Evolutionary conservation across 2,797 vertebrate species (phyloP).

Genomic region (Leptoclinus maculatus): DNA sequence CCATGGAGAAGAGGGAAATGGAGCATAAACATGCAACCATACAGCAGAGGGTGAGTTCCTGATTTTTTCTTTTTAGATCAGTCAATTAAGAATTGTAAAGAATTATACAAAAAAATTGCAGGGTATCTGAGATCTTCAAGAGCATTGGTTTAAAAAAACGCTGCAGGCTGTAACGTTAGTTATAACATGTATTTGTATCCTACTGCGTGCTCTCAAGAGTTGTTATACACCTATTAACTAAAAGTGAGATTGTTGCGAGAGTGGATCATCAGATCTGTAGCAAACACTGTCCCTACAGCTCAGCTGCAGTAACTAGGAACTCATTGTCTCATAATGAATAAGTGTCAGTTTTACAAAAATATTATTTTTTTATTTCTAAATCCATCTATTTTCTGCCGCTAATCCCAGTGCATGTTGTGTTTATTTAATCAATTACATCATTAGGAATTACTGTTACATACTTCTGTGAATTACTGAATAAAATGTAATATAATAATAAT

Average conservation of each 20-base stretch:
- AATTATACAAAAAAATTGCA: neutral
- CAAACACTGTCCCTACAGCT: neutral
- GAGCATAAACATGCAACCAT: slow-evolving; percentile 96
- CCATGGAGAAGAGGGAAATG: slow-evolving; percentile 98
- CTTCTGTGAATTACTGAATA: neutral
- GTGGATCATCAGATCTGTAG: neutral
- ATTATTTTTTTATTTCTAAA: neutral
- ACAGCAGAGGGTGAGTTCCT: slow-evolving; percentile 92
- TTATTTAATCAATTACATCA: neutral
- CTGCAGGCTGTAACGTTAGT: neutral
- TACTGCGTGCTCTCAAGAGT: too few relatives aligned
- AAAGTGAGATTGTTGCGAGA: neutral
- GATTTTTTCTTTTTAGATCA: neutral
- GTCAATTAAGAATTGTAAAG: neutral
- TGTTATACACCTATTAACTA: neutral
- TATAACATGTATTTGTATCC: neutral
- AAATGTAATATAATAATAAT: neutral
- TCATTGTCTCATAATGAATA: neutral
- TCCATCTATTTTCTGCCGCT: neutral
- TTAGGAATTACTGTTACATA: neutral
- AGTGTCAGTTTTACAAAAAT: too few relatives aligned
- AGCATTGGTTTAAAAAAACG: neutral
- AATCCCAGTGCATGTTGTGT: neutral
- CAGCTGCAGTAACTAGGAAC: too few relatives aligned
- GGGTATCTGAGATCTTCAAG: neutral